Evolutionary conservation across 2,888 invertebrate species (phyloP).

Genomic region (Eilema depressum): DNA sequence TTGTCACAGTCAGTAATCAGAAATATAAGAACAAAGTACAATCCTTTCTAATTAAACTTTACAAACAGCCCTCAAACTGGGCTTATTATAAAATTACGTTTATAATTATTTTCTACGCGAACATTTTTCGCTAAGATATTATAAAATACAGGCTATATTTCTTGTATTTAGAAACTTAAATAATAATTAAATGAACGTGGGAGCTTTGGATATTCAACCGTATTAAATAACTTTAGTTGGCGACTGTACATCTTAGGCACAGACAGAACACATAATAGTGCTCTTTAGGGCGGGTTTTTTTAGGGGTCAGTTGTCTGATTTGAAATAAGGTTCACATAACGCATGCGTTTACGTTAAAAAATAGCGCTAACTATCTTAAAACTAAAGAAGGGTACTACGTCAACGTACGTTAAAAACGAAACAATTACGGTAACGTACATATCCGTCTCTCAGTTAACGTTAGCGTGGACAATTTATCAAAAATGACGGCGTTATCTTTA

Average conservation of each 20-base stretch:
- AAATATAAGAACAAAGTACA: constrained; percentile 5
- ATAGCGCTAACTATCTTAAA: too few species aligned
- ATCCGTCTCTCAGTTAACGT: too few species aligned
- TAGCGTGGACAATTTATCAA: too few species aligned
- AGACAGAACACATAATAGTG: too few species aligned
- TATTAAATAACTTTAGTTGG: background rate
- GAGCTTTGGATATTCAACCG: background rate
- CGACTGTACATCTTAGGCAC: too few species aligned
- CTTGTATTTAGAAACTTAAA: background rate
- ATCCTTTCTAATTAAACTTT: constrained; percentile 43
- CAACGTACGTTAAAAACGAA: too few species aligned
- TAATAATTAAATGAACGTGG: background rate
- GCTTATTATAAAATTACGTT: constrained; percentile 42
- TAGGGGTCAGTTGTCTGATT: too few species aligned
- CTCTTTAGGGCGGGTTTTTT: background rate
- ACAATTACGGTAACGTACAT: too few species aligned
- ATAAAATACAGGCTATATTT: constrained; percentile 22
- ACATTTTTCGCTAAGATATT: background rate
- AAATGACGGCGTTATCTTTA: too few species aligned
- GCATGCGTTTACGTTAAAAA: too few species aligned
- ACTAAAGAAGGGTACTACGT: too few species aligned
- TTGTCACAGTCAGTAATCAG: background rate
- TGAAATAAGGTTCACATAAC: too few species aligned
- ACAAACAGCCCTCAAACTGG: constrained; percentile 24
- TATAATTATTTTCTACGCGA: constrained; percentile 3